Evolutionary conservation across 2,113 vertebrate species (phyloP), one percentile per base, ranked within the genome.

Genomic region (Notothenia coriiceps): DNA sequence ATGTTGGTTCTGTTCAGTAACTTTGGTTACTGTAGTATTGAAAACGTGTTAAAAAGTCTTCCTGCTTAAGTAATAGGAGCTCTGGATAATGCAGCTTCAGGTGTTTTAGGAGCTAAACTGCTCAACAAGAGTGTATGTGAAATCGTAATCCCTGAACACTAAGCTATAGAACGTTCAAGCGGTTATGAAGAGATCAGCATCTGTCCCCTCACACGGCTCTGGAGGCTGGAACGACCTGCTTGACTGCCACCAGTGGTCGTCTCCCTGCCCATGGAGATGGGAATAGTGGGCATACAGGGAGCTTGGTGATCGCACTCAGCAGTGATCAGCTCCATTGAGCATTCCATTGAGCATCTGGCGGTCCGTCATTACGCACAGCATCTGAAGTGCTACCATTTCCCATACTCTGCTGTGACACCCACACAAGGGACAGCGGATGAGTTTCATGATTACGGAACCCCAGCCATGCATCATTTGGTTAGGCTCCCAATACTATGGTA

Each of bases 271-370:
- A 70, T n/a, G 43, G 73, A 80, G 78, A 73, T 75, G 83, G 82
- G 86, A 84, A 83, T 66, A 74, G 77, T 14, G 55, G 79, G 76
- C 60, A 22, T 63, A 71, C 77, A 43, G 80, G 87, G 80, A 87
- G 77, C 75, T 77, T 74, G 44, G 29, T 46, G 57, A 82, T 86
- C 75, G 55, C 82, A 73, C 79, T 86, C 76, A 49, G 81, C 87
- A 71, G 74, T 66, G 83, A 91, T 87, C 59, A 52, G 88, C 86
- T 91, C 89, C 88, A 86, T 64, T 84, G 88, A 88, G 84, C 89
- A 77, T 89, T 88, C 81, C 84, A 84, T 84, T 75, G 87, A 93
- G 88, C 90, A 93, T 91, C 90, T 92, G 92, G 89, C 64, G 66
- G 83, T 72, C 84, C 55, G 55, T 90, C 82, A 81, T 91, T 90